phyloP scores from a whole-genome alignment of 2,888 invertebrate genomes.

The Ichneumoninae sp. region DNA sequence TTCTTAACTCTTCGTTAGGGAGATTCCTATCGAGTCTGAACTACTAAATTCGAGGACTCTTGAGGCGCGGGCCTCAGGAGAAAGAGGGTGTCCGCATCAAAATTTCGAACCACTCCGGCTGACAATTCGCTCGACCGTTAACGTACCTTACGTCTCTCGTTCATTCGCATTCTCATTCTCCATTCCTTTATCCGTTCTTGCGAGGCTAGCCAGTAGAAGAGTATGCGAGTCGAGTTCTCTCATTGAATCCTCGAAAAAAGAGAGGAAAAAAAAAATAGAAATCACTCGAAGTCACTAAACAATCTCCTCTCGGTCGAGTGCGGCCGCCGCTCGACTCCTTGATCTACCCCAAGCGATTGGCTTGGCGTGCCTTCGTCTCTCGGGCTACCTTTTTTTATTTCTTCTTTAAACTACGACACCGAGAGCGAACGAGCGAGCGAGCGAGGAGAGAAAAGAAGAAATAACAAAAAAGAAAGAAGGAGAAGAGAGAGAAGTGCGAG shows the following conservation, averaged over 20 bases:
- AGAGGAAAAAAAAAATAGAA: conserved; percentile 42
- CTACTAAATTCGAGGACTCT: conserved; percentile 35
- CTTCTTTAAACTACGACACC: neutral
- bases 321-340: conserved; percentile 77
- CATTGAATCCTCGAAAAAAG: conserved; percentile 71
- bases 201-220: conserved; percentile 19
- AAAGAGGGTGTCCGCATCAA: conserved; percentile 25
- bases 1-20: neutral
- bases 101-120: conserved; percentile 51
- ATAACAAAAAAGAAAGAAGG: conserved; percentile 48
- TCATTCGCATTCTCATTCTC: conserved; percentile 49
- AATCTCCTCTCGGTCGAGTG: conserved; percentile 79
- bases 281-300: conserved; percentile 81
- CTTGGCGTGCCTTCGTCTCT: conserved; percentile 57
- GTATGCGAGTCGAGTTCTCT: conserved; percentile 60
- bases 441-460: conserved; percentile 36
- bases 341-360: conserved; percentile 80
- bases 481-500: conserved; percentile 66
- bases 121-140: conserved; percentile 76
- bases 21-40: conserved; percentile 9
- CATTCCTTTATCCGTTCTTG: conserved; percentile 25
- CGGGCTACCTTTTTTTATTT: conserved; percentile 15
- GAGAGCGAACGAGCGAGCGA: conserved; percentile 1
- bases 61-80: neutral
- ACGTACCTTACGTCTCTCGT: conserved; percentile 65